Evolutionary conservation across 1,140 invertebrate species (phyloP), one percentile per base, ranked within the genome.

Genomic region (Scaptomyza montana): DNA sequence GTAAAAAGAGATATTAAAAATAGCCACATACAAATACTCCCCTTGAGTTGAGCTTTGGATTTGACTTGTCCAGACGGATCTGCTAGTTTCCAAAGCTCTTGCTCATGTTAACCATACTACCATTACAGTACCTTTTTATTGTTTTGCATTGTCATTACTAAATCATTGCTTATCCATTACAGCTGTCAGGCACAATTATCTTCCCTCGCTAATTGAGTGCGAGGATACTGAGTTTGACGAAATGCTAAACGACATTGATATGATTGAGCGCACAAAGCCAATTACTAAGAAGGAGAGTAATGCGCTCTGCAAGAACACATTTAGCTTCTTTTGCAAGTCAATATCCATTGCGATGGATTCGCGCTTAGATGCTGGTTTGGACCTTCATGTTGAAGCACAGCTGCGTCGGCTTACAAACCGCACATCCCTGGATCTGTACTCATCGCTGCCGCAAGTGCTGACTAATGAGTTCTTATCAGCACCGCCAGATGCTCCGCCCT

Each of bases 301-400:
- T 43, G 75, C 79, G 1, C 67, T 82, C 5, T 89, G 78, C 70
- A 90, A 90, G 59, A 91, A 82, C 46, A 89, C 84, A 5, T 85
- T 91, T 9, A 92, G 91, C 54, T 89, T 89, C 65, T 78, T 87
- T 64, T 92, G 90, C 73, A 93, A 92, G 61, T 94, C 93, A 2
- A 93, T 95, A 63, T 96, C 96, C 3, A 93, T 94, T 72, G 95
- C 96, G 1, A 93, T 96, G 82, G 97, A 98, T 92, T 94, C 95
- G 8, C 94, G 97, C 49, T 90, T 97, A 33, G 96, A 97, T 84
- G 94, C 94, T 74, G 95, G 95, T 1, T 93, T 96, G 1, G 95
- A 97, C 78, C 93, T 94, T 28, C 94, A 94, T 43, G 94, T 95
- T 16, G 96, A 97, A 92, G 94, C 96, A 3, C 92, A 94, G 46